Percentiles rank a stretch among this genome's conserved stretches.
phyloP scores from a whole-genome alignment of 2,888 invertebrate species.

The Drosophila recens region DNA sequence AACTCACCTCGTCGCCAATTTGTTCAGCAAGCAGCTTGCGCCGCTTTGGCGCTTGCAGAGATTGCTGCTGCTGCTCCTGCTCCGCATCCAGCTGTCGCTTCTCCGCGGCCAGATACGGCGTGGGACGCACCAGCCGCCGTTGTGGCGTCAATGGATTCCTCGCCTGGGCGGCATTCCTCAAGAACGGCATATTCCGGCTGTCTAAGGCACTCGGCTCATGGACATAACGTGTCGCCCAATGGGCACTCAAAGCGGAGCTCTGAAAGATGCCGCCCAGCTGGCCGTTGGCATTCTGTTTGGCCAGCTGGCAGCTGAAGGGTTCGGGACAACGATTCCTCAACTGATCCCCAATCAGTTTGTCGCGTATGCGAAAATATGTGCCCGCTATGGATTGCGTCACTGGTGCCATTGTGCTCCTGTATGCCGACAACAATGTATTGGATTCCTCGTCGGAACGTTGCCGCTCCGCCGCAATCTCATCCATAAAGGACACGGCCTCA shows the following conservation, averaged over 20 bases:
- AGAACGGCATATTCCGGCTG: constrained; percentile 80
- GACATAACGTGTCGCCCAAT: constrained; percentile 76
- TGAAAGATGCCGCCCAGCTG: constrained; percentile 81
- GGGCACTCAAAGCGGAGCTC: constrained; percentile 80
- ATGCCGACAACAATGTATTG: constrained; percentile 81
- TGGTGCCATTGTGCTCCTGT: constrained; percentile 84
- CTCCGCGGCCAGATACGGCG: constrained; percentile 59
- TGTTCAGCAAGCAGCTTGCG: constrained; percentile 40
- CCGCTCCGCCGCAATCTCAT: constrained; percentile 75
- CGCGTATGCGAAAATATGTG: constrained; percentile 80
- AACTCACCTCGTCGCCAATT: neutral
- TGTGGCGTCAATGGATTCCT: constrained; percentile 8
- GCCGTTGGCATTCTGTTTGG: constrained; percentile 78
- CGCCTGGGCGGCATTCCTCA: constrained; percentile 72
- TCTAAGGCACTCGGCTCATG: constrained; percentile 48
- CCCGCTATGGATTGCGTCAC: constrained; percentile 81
- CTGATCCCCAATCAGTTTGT: constrained; percentile 63
- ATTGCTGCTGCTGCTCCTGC: constrained; percentile 6
- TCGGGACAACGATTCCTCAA: constrained; percentile 57
- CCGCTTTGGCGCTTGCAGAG: constrained; percentile 40
- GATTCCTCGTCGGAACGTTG: constrained; percentile 69
- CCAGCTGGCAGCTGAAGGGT: constrained; percentile 83
- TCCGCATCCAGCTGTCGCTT: constrained; percentile 63
- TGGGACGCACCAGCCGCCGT: constrained; percentile 72
- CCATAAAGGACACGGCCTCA: constrained; percentile 83